Conservation (phyloP, 2,113 vertebrate species). For the Notarius quadriscutis region DNA sequence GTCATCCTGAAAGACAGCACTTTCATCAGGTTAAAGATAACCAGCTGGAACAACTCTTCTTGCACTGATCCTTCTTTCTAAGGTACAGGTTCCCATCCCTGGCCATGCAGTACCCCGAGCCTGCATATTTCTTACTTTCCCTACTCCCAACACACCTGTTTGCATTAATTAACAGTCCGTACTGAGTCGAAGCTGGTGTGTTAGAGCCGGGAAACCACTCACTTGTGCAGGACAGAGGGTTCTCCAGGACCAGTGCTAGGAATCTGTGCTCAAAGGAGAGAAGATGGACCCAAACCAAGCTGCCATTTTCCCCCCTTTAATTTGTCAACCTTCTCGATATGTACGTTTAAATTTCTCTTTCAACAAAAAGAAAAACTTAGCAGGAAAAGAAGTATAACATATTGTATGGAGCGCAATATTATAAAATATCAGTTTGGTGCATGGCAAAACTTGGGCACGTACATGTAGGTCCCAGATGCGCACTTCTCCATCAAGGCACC, state of each 20-base stretch:
- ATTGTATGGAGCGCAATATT: background rate
- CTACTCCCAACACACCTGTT: background rate
- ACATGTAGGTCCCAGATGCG: slow-evolving; percentile 99
- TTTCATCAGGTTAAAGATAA: background rate
- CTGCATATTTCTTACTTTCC: background rate
- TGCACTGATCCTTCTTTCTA: no score
- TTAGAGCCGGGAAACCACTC: background rate
- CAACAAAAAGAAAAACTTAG: background rate
- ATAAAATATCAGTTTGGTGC: background rate
- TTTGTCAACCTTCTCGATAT: background rate
- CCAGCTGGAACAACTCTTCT: background rate
- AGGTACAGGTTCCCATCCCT: background rate
- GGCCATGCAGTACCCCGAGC: background rate
- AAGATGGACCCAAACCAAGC: background rate
- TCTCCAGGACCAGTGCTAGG: background rate
- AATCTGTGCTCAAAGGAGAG: background rate
- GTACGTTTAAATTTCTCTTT: background rate
- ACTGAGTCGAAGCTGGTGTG: background rate
- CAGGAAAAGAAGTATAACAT: background rate
- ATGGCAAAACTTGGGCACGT: slow-evolving; percentile 65
- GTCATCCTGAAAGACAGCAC: background rate
- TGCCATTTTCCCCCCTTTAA: background rate
- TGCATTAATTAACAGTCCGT: background rate
- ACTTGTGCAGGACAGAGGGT: background rate
- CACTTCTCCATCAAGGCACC: slow-evolving; percentile 97